phyloP scores from a whole-genome alignment of 37 sponge, comb jelly and placozoan genomes.

The Axinella damicornis region DNA sequence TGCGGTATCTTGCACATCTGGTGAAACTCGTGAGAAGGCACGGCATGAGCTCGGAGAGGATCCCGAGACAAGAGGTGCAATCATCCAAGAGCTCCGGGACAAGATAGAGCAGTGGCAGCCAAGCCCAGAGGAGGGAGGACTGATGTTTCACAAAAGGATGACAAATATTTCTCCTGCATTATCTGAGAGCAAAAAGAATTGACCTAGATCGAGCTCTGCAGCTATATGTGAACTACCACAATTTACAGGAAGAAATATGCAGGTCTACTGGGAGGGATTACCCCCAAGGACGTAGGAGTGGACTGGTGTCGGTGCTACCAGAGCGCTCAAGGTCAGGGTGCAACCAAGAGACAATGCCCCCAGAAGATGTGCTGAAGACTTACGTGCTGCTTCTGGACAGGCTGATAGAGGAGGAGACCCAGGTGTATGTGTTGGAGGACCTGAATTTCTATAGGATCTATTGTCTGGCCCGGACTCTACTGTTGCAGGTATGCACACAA shows the following conservation, averaged over 20 bases:
- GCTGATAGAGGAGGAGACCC: slow-evolving; percentile 75
- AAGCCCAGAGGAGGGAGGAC: too few relatives aligned
- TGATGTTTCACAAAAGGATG: too few relatives aligned
- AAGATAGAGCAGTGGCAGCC: too few relatives aligned
- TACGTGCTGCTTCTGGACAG: slow-evolving; percentile 53
- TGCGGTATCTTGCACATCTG: too few relatives aligned
- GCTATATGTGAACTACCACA: slow-evolving; percentile 64
- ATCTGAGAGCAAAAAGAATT: too few relatives aligned
- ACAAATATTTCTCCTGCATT: too few relatives aligned
- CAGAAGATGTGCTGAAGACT: background rate
- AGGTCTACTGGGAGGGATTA: slow-evolving; percentile 45
- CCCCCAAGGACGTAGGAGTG: slow-evolving; percentile 10
- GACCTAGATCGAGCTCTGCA: slow-evolving; percentile 32
- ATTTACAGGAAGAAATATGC: slow-evolving; percentile 49
- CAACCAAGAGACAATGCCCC: background rate
- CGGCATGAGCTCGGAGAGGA: too few relatives aligned
- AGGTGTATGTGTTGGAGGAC: slow-evolving; percentile 65
- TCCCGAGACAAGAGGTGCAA: too few relatives aligned
- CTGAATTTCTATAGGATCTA: slow-evolving; percentile 27
- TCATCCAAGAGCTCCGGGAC: too few relatives aligned
- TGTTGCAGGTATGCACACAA: slow-evolving; percentile 33
- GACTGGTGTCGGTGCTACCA: slow-evolving; percentile 28
- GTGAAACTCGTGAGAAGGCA: too few relatives aligned
- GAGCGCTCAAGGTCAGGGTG: background rate
- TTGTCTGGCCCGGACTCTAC: slow-evolving; percentile 15